A percentile compares a stretch with the other conserved stretches of the same genome.
phyloP scores from a whole-genome alignment of 1,140 invertebrate genomes.

The Tetragonula clypearis region DNA sequence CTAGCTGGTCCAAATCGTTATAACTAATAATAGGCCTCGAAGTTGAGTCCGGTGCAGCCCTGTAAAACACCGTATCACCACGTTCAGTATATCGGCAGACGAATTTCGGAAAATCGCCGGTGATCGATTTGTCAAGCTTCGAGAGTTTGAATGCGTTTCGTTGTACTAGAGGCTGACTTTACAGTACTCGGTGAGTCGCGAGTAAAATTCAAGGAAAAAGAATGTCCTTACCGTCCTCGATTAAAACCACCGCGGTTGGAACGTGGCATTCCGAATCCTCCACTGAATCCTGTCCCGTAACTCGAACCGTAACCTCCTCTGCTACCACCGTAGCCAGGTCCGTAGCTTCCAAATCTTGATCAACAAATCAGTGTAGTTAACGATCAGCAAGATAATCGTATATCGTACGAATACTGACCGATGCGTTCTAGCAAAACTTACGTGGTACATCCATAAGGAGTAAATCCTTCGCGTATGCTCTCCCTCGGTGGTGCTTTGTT shows the following conservation, averaged over 20 bases:
- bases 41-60: conserved; percentile 83
- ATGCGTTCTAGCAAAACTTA: conserved; percentile 23
- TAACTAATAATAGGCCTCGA: conserved; percentile 89
- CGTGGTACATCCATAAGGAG: conserved; percentile 76
- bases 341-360: conserved; percentile 74
- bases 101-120: background rate
- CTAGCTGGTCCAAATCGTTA: conserved; percentile 92
- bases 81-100: conserved; percentile 21
- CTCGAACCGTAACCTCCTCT: conserved; percentile 73
- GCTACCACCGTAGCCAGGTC: conserved; percentile 69
- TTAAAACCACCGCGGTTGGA: conserved; percentile 81
- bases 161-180: background rate
- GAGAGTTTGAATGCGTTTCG: background rate
- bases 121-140: background rate
- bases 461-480: conserved; percentile 76
- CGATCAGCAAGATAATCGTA: background rate
- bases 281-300: conserved; percentile 79
- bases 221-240: conserved; percentile 79
- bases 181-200: background rate
- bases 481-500: conserved; percentile 81
- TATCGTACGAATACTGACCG: background rate
- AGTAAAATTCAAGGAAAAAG: background rate
- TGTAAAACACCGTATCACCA: conserved; percentile 79
- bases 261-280: conserved; percentile 78
- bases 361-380: background rate